Percentiles rank a stretch among this genome's conserved stretches.
Evolutionary conservation across 2,888 invertebrate species (phyloP).

Genomic region (Latrodectus hesperus): DNA sequence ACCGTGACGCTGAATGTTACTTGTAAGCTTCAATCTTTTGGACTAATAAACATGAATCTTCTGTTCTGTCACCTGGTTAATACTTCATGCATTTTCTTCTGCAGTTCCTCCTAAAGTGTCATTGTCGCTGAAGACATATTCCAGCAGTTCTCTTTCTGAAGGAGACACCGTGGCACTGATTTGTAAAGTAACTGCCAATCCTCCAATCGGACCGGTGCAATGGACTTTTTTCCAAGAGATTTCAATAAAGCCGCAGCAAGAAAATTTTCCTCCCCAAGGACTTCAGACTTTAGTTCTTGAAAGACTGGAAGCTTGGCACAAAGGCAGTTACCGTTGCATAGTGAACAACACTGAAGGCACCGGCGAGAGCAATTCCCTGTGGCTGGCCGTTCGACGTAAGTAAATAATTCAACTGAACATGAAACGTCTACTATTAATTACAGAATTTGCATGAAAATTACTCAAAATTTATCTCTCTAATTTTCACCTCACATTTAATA

Average conservation of each 20-base stretch:
- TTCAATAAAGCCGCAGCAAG: constrained; percentile 6
- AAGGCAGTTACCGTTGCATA: constrained; percentile 88
- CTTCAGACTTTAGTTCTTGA: constrained; percentile 86
- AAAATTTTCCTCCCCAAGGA: constrained; percentile 21
- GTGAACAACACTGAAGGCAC: constrained; percentile 69
- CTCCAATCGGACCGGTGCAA: constrained; percentile 22
- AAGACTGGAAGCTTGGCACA: constrained; percentile 88
- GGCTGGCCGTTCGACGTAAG: constrained; percentile 65
- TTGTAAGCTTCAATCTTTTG: constrained; percentile 70
- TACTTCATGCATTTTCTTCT: not conserved
- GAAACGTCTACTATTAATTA: too few species aligned
- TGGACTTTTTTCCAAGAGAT: constrained; percentile 51
- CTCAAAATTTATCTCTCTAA: too few species aligned
- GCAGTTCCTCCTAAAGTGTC: constrained; percentile 54
- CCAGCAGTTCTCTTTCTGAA: constrained; percentile 47
- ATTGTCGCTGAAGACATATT: constrained; percentile 55
- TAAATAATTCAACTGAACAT: not conserved
- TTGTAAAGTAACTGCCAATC: constrained; percentile 50
- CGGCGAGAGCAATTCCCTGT: constrained; percentile 70
- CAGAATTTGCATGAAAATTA: too few species aligned
- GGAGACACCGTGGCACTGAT: constrained; percentile 57
- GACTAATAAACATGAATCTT: too few species aligned
- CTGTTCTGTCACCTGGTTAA: not conserved
- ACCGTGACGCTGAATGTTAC: constrained; percentile 71
- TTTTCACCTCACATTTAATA: too few species aligned